phyloP scores from a whole-genome alignment of 1,140 invertebrate genomes.

The Penaeus vannamei region DNA sequence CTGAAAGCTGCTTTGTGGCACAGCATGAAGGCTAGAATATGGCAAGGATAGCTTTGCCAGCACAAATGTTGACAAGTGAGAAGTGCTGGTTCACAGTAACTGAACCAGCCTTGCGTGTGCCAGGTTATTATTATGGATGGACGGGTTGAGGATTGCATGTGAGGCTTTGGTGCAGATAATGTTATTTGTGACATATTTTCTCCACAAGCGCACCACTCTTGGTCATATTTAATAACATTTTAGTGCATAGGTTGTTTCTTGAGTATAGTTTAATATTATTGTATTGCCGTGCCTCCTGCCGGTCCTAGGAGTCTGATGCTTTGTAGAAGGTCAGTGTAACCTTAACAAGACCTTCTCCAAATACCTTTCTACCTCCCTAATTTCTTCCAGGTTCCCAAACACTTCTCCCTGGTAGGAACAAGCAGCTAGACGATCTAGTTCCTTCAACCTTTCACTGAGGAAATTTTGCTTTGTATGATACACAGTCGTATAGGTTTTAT shows the following conservation, averaged over 20 bases:
- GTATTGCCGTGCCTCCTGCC: constrained; percentile 53
- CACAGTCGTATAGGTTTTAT: constrained; percentile 61
- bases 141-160: constrained; percentile 22
- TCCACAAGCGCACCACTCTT: constrained; percentile 29
- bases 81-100: not conserved
- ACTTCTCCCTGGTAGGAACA: constrained; percentile 51
- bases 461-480: constrained; percentile 62
- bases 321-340: constrained; percentile 47
- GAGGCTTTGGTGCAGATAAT: constrained; percentile 38
- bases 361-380: constrained; percentile 56
- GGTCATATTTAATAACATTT: constrained; percentile 36
- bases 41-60: constrained; percentile 28
- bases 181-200: constrained; percentile 21
- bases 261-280: constrained; percentile 42
- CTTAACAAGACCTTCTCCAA: constrained; percentile 35
- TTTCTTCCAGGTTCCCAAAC: constrained; percentile 54
- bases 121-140: constrained; percentile 31
- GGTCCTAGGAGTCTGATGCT: constrained; percentile 53
- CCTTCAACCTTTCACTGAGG: constrained; percentile 36
- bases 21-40: constrained; percentile 24
- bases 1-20: constrained; percentile 9
- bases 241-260: constrained; percentile 51
- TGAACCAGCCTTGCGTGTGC: not conserved
- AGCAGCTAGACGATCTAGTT: constrained; percentile 56
- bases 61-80: constrained; percentile 44